phyloP scores from a whole-genome alignment of 2,113 vertebrate species.

The Sorex araneus region DNA sequence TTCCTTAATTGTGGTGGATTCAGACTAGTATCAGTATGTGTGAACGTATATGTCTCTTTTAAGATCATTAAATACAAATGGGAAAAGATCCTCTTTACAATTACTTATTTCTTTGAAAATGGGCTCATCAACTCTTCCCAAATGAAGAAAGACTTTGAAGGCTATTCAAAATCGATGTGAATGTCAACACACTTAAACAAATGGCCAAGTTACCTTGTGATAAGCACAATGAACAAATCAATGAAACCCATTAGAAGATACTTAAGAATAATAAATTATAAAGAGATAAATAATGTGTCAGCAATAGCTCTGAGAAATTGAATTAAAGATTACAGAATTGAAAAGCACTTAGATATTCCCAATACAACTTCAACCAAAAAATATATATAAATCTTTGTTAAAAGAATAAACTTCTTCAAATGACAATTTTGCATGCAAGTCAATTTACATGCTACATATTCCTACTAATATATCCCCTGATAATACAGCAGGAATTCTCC shows the following conservation, averaged over 20 bases:
- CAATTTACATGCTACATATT: background rate
- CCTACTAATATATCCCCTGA: background rate
- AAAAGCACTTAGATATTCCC: constrained; percentile 23
- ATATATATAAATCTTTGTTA: background rate
- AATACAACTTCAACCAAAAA: background rate
- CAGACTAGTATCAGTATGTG: background rate
- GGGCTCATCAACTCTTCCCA: background rate
- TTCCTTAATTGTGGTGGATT: background rate
- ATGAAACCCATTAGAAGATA: constrained; percentile 60
- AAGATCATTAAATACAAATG: constrained; percentile 31
- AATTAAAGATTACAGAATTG: background rate
- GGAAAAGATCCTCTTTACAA: background rate
- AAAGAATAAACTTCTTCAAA: background rate
- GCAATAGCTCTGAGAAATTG: background rate
- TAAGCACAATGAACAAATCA: constrained; percentile 64
- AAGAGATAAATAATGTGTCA: constrained; percentile 49
- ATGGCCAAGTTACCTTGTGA: background rate
- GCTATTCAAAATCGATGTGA: constrained; percentile 60
- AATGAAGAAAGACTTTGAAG: constrained; percentile 53
- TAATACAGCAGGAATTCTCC: fast-evolving
- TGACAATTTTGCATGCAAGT: background rate
- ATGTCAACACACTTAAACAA: constrained; percentile 41
- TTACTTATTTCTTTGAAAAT: constrained; percentile 50
- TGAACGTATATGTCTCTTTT: background rate
- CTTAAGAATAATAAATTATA: constrained; percentile 56